A percentile compares a stretch with the other conserved stretches of the same genome.
These are phyloP conservation scores for Drosophila longiperda DNA, from an alignment of 2,888 invertebrate species.

Conservation along the genomic window DNA sequence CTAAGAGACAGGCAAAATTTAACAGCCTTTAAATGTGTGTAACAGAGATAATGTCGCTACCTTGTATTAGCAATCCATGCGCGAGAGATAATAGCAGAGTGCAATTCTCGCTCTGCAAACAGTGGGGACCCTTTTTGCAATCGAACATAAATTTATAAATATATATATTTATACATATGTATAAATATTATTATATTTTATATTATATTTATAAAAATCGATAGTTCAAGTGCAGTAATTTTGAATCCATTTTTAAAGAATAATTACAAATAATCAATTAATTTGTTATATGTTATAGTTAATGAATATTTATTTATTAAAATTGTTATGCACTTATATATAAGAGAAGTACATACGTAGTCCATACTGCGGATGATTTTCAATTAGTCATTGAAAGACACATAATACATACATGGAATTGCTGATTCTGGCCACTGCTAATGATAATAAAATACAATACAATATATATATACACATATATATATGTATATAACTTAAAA, in stretches of 20 bases:
- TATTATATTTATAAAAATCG: background rate
- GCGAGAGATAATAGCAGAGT: background rate
- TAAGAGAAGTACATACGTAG: slow-evolving; percentile 60
- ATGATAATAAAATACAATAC: slow-evolving; percentile 26
- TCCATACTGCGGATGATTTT: slow-evolving; percentile 44
- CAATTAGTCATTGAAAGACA: slow-evolving; percentile 50
- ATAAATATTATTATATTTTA: slow-evolving; percentile 49
- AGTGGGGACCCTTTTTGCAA: background rate
- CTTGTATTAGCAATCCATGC: background rate
- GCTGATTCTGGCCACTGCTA: slow-evolving; percentile 17
- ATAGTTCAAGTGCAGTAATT: background rate
- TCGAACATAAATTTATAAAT: background rate
- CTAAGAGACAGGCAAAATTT: background rate
- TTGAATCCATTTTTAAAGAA: no score
- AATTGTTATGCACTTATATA: slow-evolving; percentile 62
- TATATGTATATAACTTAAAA: slow-evolving; percentile 43
- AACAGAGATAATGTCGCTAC: background rate
- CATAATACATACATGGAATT: slow-evolving; percentile 43
- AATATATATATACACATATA: background rate
- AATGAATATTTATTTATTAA: slow-evolving; percentile 71
- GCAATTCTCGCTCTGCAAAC: background rate
- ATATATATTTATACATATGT: background rate
- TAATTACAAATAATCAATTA: background rate
- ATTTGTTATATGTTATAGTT: slow-evolving; percentile 38
- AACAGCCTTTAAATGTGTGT: background rate